Percentiles rank a stretch among this genome's conserved stretches.
phyloP scores from a whole-genome alignment of 2,797 vertebrate genomes.

The Alectoris magna region DNA sequence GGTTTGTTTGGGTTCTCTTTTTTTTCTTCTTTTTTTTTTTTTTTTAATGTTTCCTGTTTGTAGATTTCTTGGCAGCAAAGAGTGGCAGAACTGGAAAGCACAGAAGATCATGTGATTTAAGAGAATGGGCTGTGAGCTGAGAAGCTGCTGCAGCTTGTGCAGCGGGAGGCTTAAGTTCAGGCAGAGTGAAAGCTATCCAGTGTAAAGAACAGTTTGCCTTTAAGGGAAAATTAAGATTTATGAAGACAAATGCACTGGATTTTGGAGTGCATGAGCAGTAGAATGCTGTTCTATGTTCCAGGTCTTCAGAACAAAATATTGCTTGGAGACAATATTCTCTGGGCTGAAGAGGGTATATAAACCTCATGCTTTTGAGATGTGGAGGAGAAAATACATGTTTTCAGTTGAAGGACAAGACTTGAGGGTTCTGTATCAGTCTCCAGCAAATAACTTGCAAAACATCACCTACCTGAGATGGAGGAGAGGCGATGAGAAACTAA shows the following conservation, averaged over 20 bases:
- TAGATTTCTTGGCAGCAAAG: conserved; percentile 37
- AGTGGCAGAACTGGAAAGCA: not conserved
- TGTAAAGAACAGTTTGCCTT: not conserved
- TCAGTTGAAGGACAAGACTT: not conserved
- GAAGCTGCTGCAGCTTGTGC: not conserved
- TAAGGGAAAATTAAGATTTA: not conserved
- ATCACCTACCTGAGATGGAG: not conserved
- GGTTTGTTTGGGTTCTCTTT: not conserved
- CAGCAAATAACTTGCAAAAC: not conserved
- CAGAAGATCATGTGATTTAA: conserved; percentile 53
- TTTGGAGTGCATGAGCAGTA: not conserved
- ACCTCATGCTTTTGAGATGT: not conserved
- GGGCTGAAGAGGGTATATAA: not conserved
- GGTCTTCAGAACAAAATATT: not conserved
- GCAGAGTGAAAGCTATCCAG: not conserved
- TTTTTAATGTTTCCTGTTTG: not conserved
- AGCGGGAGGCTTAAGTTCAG: not conserved
- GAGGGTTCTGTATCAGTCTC: not conserved
- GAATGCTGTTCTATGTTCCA: not conserved
- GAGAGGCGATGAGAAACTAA: not conserved
- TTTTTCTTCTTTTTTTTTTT: not conserved
- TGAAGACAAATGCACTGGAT: not conserved
- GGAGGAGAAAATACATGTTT: not conserved
- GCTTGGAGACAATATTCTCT: not conserved
- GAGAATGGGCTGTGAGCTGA: conserved; percentile 25